phyloP scores from a whole-genome alignment of 2,113 vertebrate species.

The Motacilla tschutschensis region DNA sequence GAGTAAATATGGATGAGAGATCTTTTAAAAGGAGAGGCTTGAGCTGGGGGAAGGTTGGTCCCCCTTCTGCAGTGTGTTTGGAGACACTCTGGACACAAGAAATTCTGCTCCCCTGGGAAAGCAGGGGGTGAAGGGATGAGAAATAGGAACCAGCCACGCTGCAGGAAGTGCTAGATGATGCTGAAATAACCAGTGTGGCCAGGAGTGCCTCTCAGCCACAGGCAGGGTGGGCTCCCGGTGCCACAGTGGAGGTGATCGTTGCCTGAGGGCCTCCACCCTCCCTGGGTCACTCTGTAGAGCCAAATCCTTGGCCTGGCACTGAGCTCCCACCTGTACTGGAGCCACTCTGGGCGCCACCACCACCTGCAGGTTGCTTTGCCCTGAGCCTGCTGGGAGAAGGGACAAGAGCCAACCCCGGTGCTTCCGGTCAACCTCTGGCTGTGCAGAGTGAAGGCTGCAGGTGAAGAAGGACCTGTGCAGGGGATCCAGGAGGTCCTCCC shows the following conservation, averaged over 20 bases:
- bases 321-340: not conserved
- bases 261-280: not conserved
- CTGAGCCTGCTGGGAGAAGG: not conserved
- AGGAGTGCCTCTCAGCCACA: not conserved
- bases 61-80: not conserved
- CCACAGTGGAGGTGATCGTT: accelerated
- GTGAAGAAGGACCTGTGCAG: not conserved
- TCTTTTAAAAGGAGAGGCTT: not conserved
- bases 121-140: not conserved
- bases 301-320: not conserved
- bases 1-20: not conserved
- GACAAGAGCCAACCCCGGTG: not conserved
- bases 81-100: not conserved
- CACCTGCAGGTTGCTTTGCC: not conserved
- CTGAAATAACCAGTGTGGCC: not conserved
- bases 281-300: not conserved
- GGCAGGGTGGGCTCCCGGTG: accelerated
- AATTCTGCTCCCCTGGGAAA: not conserved
- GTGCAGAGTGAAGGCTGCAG: not conserved
- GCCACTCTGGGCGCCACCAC: not conserved
- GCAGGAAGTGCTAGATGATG: not conserved
- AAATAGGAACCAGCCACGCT: not conserved
- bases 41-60: not conserved
- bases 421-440: not conserved
- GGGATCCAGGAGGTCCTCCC: not conserved